A percentile compares a stretch with the other conserved stretches of the same genome.
phyloP scores from a whole-genome alignment of 2,113 vertebrate genomes.

The Pluvialis apricaria region DNA sequence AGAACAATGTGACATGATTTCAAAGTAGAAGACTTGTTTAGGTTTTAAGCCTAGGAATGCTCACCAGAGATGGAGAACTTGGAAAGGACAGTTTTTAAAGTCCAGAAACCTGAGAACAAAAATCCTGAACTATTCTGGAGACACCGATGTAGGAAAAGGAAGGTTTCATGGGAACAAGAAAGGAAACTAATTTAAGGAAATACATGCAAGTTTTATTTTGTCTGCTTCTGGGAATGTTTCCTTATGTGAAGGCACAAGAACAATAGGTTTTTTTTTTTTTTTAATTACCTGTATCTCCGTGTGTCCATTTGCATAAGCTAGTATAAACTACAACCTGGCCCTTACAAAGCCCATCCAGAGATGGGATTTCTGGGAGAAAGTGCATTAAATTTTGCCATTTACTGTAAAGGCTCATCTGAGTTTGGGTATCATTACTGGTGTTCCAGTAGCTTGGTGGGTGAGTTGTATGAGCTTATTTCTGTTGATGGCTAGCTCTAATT shows the following conservation, averaged over 20 bases:
- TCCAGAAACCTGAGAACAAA: not conserved
- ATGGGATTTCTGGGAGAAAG: not conserved
- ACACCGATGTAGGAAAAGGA: not conserved
- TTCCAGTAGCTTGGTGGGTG: not conserved
- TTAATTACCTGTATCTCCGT: not conserved
- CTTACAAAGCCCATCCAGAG: not conserved
- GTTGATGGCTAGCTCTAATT: not conserved
- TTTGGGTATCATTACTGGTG: not conserved
- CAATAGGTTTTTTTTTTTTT: not conserved
- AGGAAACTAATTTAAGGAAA: not conserved
- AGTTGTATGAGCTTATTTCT: not conserved
- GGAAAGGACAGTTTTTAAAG: not conserved
- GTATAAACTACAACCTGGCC: not conserved
- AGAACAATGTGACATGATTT: not conserved
- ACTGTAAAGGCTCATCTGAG: not conserved
- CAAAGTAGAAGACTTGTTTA: not conserved
- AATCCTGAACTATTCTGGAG: not conserved
- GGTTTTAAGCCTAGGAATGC: not conserved
- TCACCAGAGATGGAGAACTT: not conserved
- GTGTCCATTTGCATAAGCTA: not conserved
- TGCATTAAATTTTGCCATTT: not conserved
- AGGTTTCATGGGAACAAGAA: not conserved
- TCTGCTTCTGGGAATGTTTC: not conserved
- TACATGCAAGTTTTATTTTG: not conserved
- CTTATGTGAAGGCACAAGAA: not conserved